These are phyloP conservation scores for Ivindomyrus marchei DNA, from an alignment of 2,113 vertebrate genomes.

Conservation along the genomic window DNA sequence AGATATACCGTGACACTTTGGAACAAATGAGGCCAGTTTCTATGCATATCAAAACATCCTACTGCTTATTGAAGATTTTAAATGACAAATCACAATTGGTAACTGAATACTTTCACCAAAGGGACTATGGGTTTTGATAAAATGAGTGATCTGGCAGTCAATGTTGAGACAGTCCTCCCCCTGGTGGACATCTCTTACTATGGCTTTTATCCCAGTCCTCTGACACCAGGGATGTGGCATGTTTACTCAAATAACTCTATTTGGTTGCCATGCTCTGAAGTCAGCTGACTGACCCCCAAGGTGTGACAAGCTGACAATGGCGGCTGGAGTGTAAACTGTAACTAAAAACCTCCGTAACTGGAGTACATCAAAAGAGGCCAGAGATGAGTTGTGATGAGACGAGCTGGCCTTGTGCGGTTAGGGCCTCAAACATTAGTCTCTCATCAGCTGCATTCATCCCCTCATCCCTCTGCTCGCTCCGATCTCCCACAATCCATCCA, in stretches of 20 bases:
- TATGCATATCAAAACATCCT: background rate
- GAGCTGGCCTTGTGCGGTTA: background rate
- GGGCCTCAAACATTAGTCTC: background rate
- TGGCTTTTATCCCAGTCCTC: background rate
- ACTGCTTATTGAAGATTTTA: background rate
- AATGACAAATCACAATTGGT: background rate
- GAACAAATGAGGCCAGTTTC: background rate
- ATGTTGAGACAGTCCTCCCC: background rate
- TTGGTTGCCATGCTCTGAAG: too few relatives aligned
- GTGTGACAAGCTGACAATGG: background rate
- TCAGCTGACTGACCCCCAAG: background rate
- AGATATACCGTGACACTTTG: background rate
- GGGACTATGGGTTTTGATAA: background rate
- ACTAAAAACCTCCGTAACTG: background rate
- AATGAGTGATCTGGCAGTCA: background rate
- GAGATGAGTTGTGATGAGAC: background rate
- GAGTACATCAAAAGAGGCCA: background rate
- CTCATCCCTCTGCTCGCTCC: background rate
- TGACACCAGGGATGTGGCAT: background rate
- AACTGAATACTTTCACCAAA: background rate
- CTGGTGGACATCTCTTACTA: background rate
- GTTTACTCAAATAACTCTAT: background rate
- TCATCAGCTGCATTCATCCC: background rate
- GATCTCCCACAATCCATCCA: background rate
- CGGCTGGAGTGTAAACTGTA: background rate